phyloP scores from a whole-genome alignment of 2,797 vertebrate genomes.

The Coilia nasus region DNA sequence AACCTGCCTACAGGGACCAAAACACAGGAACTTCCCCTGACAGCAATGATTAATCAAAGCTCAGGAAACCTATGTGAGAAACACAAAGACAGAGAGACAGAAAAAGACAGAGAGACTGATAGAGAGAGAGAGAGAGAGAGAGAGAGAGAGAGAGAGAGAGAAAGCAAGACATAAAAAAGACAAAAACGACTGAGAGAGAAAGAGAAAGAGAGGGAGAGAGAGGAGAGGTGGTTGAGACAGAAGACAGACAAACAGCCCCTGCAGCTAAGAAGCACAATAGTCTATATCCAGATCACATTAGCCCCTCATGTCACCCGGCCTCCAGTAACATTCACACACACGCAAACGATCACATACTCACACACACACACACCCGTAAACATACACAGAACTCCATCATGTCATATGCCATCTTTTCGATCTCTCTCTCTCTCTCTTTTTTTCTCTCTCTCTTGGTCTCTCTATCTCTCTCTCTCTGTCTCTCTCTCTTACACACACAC shows the following conservation, averaged over 20 bases:
- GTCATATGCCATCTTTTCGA: too few species aligned
- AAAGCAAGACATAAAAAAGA: too few species aligned
- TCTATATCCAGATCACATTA: background rate
- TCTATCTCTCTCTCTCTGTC: too few species aligned
- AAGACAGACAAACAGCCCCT: background rate
- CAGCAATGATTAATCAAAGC: slow-evolving; percentile 76
- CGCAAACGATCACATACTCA: too few species aligned
- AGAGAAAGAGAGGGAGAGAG: background rate
- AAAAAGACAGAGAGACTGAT: background rate
- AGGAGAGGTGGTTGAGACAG: background rate
- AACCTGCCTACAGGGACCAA: slow-evolving; percentile 70
- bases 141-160: background rate
- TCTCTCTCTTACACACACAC: too few species aligned
- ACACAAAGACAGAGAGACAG: slow-evolving; percentile 29
- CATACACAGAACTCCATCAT: too few species aligned
- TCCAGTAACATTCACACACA: too few species aligned
- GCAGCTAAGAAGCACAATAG: background rate
- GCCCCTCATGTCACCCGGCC: background rate
- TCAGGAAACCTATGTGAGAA: slow-evolving; percentile 65
- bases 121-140: slow-evolving; percentile 30
- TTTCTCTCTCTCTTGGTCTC: too few species aligned
- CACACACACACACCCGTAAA: too few species aligned
- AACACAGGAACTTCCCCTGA: slow-evolving; percentile 77
- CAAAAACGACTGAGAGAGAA: background rate
- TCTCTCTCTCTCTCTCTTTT: too few species aligned